Evolutionary conservation across 2,797 vertebrate species (phyloP), one percentile per base, ranked within the genome.

Genomic region (Leptodactylus fallax): DNA sequence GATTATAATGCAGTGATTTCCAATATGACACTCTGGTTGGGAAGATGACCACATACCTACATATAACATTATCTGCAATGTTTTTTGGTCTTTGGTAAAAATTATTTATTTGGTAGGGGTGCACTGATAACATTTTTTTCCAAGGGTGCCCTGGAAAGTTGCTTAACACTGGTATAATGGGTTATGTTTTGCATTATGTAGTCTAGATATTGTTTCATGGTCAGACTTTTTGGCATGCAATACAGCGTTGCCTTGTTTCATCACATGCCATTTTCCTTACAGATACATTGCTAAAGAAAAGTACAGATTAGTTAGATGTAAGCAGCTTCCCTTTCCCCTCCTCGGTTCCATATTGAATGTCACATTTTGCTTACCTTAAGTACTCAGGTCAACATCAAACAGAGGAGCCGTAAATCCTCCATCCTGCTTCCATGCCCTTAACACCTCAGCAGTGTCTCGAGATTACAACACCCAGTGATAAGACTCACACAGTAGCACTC

Each of bases 401-500:
- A 67, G 23, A 27, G 67, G 67, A 71, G 67, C 27, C 74, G 4
- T 23, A 21, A 6, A 71, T 71, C 67, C 67, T 71, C 67, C 67
- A 71, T 71, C 67, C 67, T 71, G 67, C 27, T 71, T 71, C 67
- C 67, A 71, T 45, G 13, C 19, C 23, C 67, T 45, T 71, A 71
- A 71, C 67, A 45, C 67, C 67, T 71, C 67, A 71, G 67, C 67
- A 71, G 65, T 7, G n/a, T 69, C 23, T 25, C 23, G 25, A 23
- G 8, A 27, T 71, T 36, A 71, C 67, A 45, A 45, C 67, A 71
- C 27, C 67, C 67, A 19, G 67, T 45, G 67, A 71, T 71, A 71
- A 71, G 67, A 10, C 67, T 71, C 14, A 71, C 67, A 71, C 27
- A 36, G 67, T 71, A 71, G 67, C 67, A 71, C 67, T 71, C 17